These are phyloP conservation scores for Vimba vimba DNA, from an alignment of 2,113 vertebrate genomes.

Conservation along the genomic window DNA sequence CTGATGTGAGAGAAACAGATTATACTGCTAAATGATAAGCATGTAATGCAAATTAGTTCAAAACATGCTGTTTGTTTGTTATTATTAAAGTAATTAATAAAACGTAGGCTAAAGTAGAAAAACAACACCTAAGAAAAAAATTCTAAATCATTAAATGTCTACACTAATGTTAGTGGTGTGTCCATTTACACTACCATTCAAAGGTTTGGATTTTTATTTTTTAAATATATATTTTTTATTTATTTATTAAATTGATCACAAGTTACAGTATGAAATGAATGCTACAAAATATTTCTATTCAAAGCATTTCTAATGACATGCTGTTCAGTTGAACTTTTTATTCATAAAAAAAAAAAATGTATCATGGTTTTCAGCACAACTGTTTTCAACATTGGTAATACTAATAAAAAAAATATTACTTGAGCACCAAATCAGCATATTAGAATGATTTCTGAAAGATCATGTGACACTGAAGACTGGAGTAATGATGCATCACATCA, in stretches of 20 bases:
- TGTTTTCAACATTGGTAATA: no score
- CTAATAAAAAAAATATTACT: neutral
- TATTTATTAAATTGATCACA: neutral
- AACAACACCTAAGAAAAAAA: neutral
- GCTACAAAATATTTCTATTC: neutral
- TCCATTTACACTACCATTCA: no score
- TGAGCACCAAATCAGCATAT: neutral
- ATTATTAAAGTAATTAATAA: neutral
- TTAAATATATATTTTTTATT: no score
- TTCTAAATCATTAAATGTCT: neutral
- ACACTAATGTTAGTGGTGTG: neutral
- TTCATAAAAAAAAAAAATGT: neutral
- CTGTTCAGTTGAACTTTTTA: no score
- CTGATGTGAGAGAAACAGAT: constrained; percentile 67
- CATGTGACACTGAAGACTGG: neutral
- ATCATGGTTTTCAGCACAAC: neutral
- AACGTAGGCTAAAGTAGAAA: neutral
- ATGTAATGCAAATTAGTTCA: neutral
- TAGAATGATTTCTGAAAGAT: neutral
- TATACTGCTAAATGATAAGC: neutral
- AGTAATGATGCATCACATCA: neutral
- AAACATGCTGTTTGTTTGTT: neutral
- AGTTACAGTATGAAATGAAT: no score
- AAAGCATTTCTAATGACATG: neutral
- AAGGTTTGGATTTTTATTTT: no score